Evolutionary conservation across 2,797 vertebrate genomes (phyloP).

Genomic region (Austrolebias charrua): DNA sequence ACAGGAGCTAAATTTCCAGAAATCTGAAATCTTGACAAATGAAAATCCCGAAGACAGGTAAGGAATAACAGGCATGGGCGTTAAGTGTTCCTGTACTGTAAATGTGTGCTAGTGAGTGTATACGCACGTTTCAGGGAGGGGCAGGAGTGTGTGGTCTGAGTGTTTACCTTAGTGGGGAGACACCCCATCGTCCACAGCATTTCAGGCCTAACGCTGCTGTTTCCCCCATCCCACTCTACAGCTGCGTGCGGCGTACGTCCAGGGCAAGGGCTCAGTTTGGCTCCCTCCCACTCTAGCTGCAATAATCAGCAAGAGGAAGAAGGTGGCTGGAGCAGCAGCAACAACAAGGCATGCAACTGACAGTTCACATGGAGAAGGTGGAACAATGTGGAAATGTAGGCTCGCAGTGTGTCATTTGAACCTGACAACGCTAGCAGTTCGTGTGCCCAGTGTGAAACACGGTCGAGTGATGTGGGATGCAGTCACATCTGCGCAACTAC

Average conservation of each 20-base stretch:
- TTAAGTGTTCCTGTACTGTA: conserved; percentile 36
- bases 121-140: conserved; percentile 66
- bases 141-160: conserved; percentile 80
- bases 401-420: conserved; percentile 66
- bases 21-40: conserved; percentile 47
- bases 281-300: conserved; percentile 85
- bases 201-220: conserved; percentile 85
- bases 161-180: conserved; percentile 84
- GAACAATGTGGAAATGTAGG: conserved; percentile 69
- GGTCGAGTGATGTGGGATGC: conserved; percentile 40
- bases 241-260: conserved; percentile 81
- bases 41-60: conserved; percentile 47
- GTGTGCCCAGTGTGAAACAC: conserved; percentile 37
- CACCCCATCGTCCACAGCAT: conserved; percentile 83
- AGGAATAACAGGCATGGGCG: conserved; percentile 37
- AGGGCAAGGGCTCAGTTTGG: conserved; percentile 82
- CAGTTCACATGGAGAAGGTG: conserved; percentile 79
- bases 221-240: conserved; percentile 85
- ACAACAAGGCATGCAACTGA: conserved; percentile 84
- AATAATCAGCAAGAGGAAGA: conserved; percentile 88
- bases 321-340: conserved; percentile 85
- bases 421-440: conserved; percentile 47
- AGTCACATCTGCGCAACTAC: conserved; percentile 43
- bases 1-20: conserved; percentile 33
- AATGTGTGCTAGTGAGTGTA: conserved; percentile 50